phyloP scores from a whole-genome alignment of 1,140 invertebrate genomes.

The Protaetia brevitarsis region DNA sequence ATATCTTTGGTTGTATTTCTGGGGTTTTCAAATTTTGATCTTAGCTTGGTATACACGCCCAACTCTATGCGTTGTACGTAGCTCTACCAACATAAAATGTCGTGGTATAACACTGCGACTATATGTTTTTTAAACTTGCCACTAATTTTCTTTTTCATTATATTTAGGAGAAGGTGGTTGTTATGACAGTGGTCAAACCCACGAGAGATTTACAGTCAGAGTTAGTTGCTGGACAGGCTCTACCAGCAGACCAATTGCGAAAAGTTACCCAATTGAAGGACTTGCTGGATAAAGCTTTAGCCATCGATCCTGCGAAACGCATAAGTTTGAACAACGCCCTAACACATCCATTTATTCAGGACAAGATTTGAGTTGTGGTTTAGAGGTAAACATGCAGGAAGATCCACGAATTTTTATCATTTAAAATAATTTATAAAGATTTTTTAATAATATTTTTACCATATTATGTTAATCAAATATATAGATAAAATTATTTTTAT shows the following conservation, averaged over 20 bases:
- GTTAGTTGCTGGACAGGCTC: conserved; percentile 80
- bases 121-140: no score
- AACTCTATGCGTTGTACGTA: neutral
- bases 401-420: conserved; percentile 18
- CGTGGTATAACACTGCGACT: no score
- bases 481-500: conserved; percentile 24
- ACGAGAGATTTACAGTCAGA: conserved; percentile 83
- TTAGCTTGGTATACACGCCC: no score
- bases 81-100: neutral
- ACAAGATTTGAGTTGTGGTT: conserved; percentile 64
- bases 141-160: no score
- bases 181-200: conserved; percentile 87
- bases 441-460: conserved; percentile 6
- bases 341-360: conserved; percentile 95
- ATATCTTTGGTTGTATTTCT: no score
- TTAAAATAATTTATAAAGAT: neutral
- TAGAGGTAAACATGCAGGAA: conserved; percentile 39
- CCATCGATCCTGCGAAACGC: conserved; percentile 90
- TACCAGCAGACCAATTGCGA: conserved; percentile 84
- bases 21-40: no score
- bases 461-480: neutral
- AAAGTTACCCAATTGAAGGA: conserved; percentile 93
- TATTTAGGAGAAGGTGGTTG: conserved; percentile 90
- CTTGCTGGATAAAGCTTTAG: conserved; percentile 88
- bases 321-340: conserved; percentile 92